Evolutionary conservation across 2,888 invertebrate species (phyloP).

Genomic region (Prosapia bicincta): DNA sequence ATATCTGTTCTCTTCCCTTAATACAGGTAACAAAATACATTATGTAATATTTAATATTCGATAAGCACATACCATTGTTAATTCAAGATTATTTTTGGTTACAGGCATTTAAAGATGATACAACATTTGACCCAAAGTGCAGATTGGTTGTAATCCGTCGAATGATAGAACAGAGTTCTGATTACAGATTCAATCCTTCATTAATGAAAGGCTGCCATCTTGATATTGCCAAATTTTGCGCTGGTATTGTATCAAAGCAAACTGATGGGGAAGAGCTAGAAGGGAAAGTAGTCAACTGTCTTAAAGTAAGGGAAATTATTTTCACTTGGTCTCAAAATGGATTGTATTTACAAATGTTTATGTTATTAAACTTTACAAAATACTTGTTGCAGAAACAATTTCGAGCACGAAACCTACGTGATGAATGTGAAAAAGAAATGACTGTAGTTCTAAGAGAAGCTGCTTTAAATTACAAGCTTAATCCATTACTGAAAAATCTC

Average conservation of each 20-base stretch:
- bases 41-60: too few species aligned
- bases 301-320: slow-evolving; percentile 63
- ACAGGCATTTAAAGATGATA: slow-evolving; percentile 68
- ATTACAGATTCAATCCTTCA: slow-evolving; percentile 84
- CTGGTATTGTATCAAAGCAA: slow-evolving; percentile 47
- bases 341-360: neutral
- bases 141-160: slow-evolving; percentile 79
- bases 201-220: slow-evolving; percentile 74
- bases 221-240: slow-evolving; percentile 76
- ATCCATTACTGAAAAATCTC: slow-evolving; percentile 78
- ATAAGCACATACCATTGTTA: too few species aligned
- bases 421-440: slow-evolving; percentile 79
- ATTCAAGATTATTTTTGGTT: neutral
- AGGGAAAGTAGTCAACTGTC: slow-evolving; percentile 78
- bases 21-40: too few species aligned
- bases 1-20: too few species aligned
- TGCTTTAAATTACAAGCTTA: slow-evolving; percentile 85
- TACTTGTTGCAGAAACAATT: slow-evolving; percentile 56
- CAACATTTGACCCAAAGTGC: slow-evolving; percentile 78
- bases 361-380: too few species aligned
- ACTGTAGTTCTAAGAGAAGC: slow-evolving; percentile 79
- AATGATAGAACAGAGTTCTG: slow-evolving; percentile 86
- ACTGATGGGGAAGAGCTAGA: slow-evolving; percentile 67
- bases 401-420: slow-evolving; percentile 66
- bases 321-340: too few species aligned